Evolutionary conservation across 1,140 invertebrate genomes (phyloP), one percentile per base, ranked within the genome.

Genomic region (Aphelenchoides besseyi): DNA sequence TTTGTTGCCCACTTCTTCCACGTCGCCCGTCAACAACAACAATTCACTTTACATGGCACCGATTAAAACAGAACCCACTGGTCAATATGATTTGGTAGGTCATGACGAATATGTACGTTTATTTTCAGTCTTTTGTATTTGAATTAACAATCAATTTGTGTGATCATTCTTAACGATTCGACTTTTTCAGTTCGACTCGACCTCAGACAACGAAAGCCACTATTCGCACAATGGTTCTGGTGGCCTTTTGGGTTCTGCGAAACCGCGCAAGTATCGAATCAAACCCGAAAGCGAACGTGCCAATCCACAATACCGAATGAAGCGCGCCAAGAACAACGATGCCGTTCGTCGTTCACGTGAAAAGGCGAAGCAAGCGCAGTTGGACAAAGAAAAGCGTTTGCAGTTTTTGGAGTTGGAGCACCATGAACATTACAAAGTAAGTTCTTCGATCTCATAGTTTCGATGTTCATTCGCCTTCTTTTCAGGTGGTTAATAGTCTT

Each of bases 301-400:
- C 18, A 76, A 74, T 61, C 74, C 76, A 26, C 35, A 59, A 8
- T 76, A 76, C 28, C 61, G 69, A 37, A 59, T 74, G 23, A 76
- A 76, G 54, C 57, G 75, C 29, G 61, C 64, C 30, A 76, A 76
- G 75, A 76, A 78, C 32, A 76, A 76, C 37, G 75, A 76, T 33
- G 75, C 75, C 16, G 75, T 76, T 12, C 75, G 75, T 2, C 75
- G 75, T 12, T 66, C 54, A 18, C 36, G 75, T 30, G 76, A 73
- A 3, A 76, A 76, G 70, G 75, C 75, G 16, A 76, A 78, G 63
- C 48, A 48, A 23, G 23, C 57, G 16, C 68, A 72, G 33, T 55
- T 48, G 57, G 76, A 69, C 26, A 75, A 75, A n/a, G 74, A 75
- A 41, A 26, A 62, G 3, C 63, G 63, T 16, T 69, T 75, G 33